Percentiles rank a stretch among this genome's conserved stretches.
phyloP scores from a whole-genome alignment of 2,888 invertebrate species.

The Melanostoma scalare region DNA sequence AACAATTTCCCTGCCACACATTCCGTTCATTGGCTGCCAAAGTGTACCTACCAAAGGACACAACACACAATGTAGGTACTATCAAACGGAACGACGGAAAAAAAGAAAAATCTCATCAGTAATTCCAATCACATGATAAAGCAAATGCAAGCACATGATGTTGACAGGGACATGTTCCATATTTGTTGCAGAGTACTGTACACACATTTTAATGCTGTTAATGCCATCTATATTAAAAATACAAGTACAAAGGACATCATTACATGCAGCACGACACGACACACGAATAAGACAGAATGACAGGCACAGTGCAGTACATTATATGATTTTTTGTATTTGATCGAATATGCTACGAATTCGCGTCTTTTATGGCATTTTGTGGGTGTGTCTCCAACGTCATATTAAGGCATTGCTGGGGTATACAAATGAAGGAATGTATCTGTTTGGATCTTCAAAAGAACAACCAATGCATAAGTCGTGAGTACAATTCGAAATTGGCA shows the following conservation, averaged over 20 bases:
- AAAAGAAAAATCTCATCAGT: slow-evolving; percentile 38
- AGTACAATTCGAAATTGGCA: slow-evolving; percentile 36
- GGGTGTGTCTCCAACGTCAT: slow-evolving; percentile 4
- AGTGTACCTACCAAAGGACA: slow-evolving; percentile 24
- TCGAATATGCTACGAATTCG: slow-evolving; percentile 44
- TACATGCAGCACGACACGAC: slow-evolving; percentile 40
- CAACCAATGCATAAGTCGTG: slow-evolving; percentile 24
- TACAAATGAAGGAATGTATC: background rate
- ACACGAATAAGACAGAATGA: slow-evolving; percentile 33
- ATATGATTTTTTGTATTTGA: slow-evolving; percentile 50
- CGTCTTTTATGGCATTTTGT: slow-evolving; percentile 13
- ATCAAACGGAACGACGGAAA: background rate
- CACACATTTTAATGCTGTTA: slow-evolving; percentile 42
- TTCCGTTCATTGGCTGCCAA: slow-evolving; percentile 45
- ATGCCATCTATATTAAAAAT: slow-evolving; percentile 46
- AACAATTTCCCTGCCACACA: slow-evolving; percentile 16
- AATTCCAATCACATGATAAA: slow-evolving; percentile 50
- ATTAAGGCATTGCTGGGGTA: slow-evolving; percentile 2
- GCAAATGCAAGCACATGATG: slow-evolving; percentile 35
- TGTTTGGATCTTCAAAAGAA: slow-evolving; percentile 22
- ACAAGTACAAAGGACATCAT: slow-evolving; percentile 54
- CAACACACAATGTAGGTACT: too few species aligned
- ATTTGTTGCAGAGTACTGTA: slow-evolving; percentile 16
- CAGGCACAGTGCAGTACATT: slow-evolving; percentile 22
- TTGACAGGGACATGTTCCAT: slow-evolving; percentile 36